Evolutionary conservation across 2,797 vertebrate species (phyloP).

Genomic region (Melanotaenia parkinsoni): DNA sequence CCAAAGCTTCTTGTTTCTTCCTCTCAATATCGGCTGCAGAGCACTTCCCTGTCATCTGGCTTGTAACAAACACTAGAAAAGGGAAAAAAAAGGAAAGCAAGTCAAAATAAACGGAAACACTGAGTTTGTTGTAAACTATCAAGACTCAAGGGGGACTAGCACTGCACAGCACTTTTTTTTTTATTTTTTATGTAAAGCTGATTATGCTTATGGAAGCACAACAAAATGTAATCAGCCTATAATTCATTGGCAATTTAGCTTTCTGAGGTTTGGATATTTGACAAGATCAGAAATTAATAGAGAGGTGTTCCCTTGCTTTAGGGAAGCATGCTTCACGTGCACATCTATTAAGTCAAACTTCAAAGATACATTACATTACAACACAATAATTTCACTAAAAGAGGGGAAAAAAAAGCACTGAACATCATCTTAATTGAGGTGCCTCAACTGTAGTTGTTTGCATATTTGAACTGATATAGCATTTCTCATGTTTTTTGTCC

Average conservation of each 20-base stretch:
- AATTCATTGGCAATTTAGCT: constrained; percentile 47
- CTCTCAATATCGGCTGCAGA: constrained; percentile 91
- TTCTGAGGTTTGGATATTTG: constrained; percentile 58
- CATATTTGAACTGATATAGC: too few relatives aligned
- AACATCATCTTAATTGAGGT: not conserved
- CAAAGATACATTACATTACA: not conserved
- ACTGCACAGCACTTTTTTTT: too few relatives aligned
- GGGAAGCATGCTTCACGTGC: not conserved
- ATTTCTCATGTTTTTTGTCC: not conserved
- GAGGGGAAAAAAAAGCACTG: not conserved
- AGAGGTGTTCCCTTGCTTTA: constrained; percentile 24
- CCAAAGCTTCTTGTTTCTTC: constrained; percentile 93
- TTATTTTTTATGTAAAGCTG: too few relatives aligned
- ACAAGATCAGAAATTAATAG: constrained; percentile 54
- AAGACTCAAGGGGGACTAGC: not conserved
- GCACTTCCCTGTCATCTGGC: constrained; percentile 83
- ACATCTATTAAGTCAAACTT: not conserved
- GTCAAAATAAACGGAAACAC: constrained; percentile 23
- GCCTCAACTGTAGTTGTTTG: not conserved
- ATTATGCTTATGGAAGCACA: not conserved
- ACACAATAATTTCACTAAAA: not conserved
- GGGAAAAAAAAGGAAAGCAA: constrained; percentile 43
- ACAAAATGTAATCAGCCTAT: constrained; percentile 33
- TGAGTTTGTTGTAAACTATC: not conserved
- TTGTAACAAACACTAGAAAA: constrained; percentile 83